phyloP scores from a whole-genome alignment of 1,140 invertebrate genomes.

The Eumaeus atala region DNA sequence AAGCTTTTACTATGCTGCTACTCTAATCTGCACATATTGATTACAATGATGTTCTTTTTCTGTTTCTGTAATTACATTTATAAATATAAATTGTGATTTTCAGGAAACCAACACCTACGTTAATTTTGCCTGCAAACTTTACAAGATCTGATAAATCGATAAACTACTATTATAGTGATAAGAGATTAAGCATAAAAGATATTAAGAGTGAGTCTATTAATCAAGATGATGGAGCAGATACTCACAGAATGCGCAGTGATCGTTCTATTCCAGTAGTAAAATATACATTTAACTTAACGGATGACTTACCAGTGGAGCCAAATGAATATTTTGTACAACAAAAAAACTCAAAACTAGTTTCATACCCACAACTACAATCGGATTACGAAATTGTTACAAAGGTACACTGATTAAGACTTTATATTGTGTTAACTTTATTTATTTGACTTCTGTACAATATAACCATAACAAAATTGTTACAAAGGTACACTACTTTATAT shows the following conservation, averaged over 20 bases:
- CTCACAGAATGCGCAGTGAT: conserved; percentile 51
- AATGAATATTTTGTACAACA: conserved; percentile 46
- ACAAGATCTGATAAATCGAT: conserved; percentile 83
- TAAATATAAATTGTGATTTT: no score
- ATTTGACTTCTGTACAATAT: no score
- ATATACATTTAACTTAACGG: conserved; percentile 72
- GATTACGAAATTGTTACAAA: conserved; percentile 65
- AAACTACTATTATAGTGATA: conserved; percentile 71
- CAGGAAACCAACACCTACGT: conserved; percentile 75
- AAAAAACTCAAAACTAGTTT: conserved; percentile 49
- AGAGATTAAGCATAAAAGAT: conserved; percentile 35
- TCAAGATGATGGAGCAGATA: conserved; percentile 45
- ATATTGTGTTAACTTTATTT: no score
- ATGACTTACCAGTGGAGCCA: conserved; percentile 74
- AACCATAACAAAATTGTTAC: no score
- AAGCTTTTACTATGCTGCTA: no score
- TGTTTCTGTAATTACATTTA: no score
- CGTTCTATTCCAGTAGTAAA: conserved; percentile 75
- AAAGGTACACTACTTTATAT: no score
- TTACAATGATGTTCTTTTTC: no score
- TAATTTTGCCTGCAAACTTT: conserved; percentile 85
- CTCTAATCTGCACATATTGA: no score
- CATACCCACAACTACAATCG: conserved; percentile 68
- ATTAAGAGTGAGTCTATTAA: conserved; percentile 32
- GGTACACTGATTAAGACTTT: conserved; percentile 37